Evolutionary conservation across 2,888 invertebrate genomes (phyloP).

Genomic region (Auanema sp.): DNA sequence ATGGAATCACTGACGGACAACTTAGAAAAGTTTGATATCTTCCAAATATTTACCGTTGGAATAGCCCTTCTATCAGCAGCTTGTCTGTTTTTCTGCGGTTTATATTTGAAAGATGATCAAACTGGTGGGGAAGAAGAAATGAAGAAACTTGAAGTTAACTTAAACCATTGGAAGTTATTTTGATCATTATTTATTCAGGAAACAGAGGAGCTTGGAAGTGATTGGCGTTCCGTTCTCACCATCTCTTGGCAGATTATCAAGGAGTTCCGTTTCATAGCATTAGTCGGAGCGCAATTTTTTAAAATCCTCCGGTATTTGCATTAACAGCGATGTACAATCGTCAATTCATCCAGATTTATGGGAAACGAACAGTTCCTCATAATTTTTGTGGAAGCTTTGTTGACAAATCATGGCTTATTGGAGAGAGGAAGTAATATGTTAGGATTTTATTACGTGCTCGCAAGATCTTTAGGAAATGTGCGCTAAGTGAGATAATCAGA

Average conservation of each 20-base stretch:
- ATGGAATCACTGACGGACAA: conserved; percentile 50
- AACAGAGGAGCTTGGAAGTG: conserved; percentile 11
- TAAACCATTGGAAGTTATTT: background rate
- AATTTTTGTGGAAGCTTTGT: conserved; percentile 43
- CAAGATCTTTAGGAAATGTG: conserved; percentile 41
- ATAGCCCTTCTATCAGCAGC: conserved; percentile 57
- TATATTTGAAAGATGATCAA: conserved; percentile 22
- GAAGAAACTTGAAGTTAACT: conserved; percentile 13
- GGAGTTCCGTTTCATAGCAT: conserved; percentile 43
- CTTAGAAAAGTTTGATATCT: conserved; percentile 61
- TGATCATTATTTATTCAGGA: background rate
- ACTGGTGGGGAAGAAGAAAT: conserved; percentile 23
- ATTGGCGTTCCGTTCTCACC: conserved; percentile 22
- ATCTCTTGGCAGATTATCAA: conserved; percentile 46
- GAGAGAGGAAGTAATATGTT: conserved; percentile 37
- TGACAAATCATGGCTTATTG: conserved; percentile 37
- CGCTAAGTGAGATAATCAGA: conserved; percentile 17
- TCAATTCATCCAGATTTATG: conserved; percentile 35
- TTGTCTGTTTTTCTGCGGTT: conserved; percentile 19
- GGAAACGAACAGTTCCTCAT: conserved; percentile 48
- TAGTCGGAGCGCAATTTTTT: conserved; percentile 47
- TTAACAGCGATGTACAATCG: no score
- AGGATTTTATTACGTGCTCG: conserved; percentile 39
- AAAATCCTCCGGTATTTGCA: conserved; percentile 31
- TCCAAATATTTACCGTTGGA: conserved; percentile 60